A percentile compares a stretch with the other conserved stretches of the same genome.
phyloP scores from a whole-genome alignment of 2,113 vertebrate species.

The Mandrillus leucophaeus region DNA sequence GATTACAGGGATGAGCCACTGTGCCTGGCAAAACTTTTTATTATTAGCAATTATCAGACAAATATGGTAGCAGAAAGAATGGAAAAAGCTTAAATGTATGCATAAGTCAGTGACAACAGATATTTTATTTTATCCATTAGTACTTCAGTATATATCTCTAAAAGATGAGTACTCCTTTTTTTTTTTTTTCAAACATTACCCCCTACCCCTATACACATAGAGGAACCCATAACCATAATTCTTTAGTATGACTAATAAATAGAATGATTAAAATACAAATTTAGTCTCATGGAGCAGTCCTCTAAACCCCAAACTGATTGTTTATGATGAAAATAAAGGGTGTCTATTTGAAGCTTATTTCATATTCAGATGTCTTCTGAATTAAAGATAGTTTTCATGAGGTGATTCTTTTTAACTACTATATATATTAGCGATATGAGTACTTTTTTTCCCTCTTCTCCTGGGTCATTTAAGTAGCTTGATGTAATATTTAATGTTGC shows the following conservation, averaged over 20 bases:
- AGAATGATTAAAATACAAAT: background rate
- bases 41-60: background rate
- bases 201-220: background rate
- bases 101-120: background rate
- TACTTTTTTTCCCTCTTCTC: background rate
- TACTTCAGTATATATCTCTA: background rate
- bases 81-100: background rate
- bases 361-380: background rate
- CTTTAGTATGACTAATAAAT: background rate
- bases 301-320: background rate
- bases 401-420: background rate
- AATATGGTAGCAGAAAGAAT: background rate
- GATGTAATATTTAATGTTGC: background rate
- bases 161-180: background rate
- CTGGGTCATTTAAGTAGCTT: background rate
- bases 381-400: slow-evolving; percentile 10
- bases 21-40: background rate
- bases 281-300: background rate
- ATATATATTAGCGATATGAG: background rate
- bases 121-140: background rate
- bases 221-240: background rate
- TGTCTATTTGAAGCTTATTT: background rate
- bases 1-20: too few relatives aligned
- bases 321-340: background rate
- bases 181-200: background rate